Base-by-base conservation (phyloP, 2,888 invertebrate species). In the Antheraea assamensis region DNA sequence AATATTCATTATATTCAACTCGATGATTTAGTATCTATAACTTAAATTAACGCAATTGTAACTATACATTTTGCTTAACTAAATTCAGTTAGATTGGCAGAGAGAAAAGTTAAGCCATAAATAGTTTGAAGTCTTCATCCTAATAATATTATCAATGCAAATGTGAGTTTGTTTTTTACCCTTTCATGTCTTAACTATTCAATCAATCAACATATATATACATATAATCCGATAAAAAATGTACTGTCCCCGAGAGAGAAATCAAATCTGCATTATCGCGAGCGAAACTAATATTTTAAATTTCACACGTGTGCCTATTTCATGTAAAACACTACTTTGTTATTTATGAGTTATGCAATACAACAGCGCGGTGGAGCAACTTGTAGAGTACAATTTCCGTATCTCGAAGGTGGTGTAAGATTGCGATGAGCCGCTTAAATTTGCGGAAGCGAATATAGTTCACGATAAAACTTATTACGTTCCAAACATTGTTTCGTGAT, bases 371-470 rank as follows among this genome's bases (percentile, higher is more conserved):
- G 80, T 81, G 82, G 82, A 82, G 80, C 81, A 80, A 80, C 77
- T 80, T 79, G 80, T 80, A 79, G 78, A 78, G 80, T 80, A 82
- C 83, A 78, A 75, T 78, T 86, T 85, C 83, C 86, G 83, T 83
- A 83, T 81, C 78, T 77, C 74, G 74, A 76, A 79, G 81, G 78
- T 82, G 78, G 83, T 83, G 84, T 82, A 81, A 86, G 84, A 87
- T 86, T 83, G 78, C 79, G 75, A 84, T 81, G 78, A 77, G 74
- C 71, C 78, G 42, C 75, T 75, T 77, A 77, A 30, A 30, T 64
- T 64, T 24, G 61, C 49, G 49, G 71, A 75, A 73, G 10, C 13
- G n/a, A 42, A 42, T 42, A 8, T 7, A 13, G n/a, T 27, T 61
- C 61, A 27, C 8, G 27, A 61, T 61, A 61, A 24, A 52, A 52